These are phyloP conservation scores for Eupithecia abbreviata DNA, from an alignment of 2,888 invertebrate genomes.

Conservation along the genomic window DNA sequence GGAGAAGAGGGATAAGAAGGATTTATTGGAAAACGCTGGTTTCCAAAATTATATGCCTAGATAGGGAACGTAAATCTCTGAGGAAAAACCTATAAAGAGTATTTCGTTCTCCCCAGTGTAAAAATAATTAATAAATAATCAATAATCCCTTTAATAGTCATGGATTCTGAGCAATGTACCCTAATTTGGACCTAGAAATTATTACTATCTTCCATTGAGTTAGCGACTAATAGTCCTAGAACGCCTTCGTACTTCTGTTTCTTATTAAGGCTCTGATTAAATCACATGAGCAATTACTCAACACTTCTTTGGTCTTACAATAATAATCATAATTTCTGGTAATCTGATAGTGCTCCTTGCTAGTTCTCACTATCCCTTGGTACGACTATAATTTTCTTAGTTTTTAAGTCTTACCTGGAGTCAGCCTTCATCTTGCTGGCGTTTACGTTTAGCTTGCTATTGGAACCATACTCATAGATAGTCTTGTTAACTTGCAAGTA, in stretches of 20 bases:
- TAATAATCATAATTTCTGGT: background rate
- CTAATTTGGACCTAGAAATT: background rate
- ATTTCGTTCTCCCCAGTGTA: background rate
- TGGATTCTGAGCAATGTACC: background rate
- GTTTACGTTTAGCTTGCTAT: conserved; percentile 94
- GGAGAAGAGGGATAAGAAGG: conserved; percentile 32
- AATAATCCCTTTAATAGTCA: background rate
- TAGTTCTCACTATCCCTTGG: background rate
- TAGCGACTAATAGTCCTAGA: background rate
- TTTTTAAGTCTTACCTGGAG: conserved; percentile 86
- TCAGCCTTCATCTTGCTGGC: conserved; percentile 96
- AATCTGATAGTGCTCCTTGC: background rate
- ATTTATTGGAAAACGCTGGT: background rate
- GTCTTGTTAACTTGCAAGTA: no score
- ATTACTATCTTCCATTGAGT: background rate
- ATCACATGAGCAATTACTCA: background rate
- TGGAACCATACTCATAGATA: conserved; percentile 84
- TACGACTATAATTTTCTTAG: background rate
- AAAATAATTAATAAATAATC: no score
- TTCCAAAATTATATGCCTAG: background rate
- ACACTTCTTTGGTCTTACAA: background rate
- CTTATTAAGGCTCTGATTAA: background rate
- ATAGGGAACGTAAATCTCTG: background rate
- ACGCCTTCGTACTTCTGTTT: background rate
- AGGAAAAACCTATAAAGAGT: background rate